These are phyloP conservation scores for Venusia cambrica DNA, from an alignment of 2,888 invertebrate genomes.

Conservation along the genomic window DNA sequence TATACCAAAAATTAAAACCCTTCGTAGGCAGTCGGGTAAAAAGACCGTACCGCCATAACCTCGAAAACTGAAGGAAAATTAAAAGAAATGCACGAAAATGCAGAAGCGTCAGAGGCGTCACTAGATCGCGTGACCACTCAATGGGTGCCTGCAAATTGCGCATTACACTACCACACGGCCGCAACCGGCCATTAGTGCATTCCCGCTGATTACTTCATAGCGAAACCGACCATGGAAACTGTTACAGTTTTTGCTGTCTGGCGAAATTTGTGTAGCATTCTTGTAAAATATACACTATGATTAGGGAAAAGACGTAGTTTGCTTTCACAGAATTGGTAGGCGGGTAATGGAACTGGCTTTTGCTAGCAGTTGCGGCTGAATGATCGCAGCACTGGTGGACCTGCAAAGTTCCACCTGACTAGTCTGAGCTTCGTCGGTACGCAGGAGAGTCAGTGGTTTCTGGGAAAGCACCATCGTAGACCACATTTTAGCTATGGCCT, in stretches of 20 bases:
- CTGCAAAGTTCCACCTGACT: too few species aligned
- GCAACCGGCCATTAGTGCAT: constrained; percentile 74
- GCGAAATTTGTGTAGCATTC: constrained; percentile 40
- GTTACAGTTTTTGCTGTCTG: constrained; percentile 55
- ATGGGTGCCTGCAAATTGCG: constrained; percentile 69
- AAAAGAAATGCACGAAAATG: constrained; percentile 21
- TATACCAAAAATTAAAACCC: background rate
- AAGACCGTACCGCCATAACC: constrained; percentile 7
- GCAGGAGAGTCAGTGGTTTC: too few species aligned
- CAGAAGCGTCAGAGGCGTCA: constrained; percentile 29
- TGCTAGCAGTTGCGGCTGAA: too few species aligned
- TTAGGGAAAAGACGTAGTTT: background rate
- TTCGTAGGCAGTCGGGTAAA: background rate
- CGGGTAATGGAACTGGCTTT: too few species aligned
- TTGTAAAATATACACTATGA: constrained; percentile 28
- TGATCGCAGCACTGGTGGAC: too few species aligned
- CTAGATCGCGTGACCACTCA: constrained; percentile 64
- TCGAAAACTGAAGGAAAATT: constrained; percentile 16
- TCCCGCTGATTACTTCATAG: constrained; percentile 72
- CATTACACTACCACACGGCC: constrained; percentile 64
- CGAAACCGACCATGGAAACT: constrained; percentile 67
- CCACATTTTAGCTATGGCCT: too few species aligned
- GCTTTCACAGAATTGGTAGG: too few species aligned
- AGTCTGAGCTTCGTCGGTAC: too few species aligned
- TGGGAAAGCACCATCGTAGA: too few species aligned